These are phyloP conservation scores for Punctoribates punctum DNA, from an alignment of 2,888 invertebrate genomes.

Conservation along the genomic window DNA sequence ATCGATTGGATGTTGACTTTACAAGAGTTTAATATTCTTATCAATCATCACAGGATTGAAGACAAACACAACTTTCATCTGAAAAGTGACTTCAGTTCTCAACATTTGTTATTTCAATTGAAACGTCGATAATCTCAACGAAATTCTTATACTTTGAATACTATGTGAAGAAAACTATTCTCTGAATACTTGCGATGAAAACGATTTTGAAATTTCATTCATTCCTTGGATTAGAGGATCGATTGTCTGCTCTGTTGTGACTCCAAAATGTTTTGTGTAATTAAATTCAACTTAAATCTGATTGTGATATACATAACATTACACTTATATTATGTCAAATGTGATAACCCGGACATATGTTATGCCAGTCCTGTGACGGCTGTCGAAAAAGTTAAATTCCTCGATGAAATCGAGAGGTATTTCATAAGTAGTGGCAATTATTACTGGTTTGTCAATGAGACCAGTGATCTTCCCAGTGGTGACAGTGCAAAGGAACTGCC, in stretches of 20 bases:
- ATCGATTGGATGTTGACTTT: background rate
- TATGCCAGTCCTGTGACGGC: slow-evolving; percentile 26
- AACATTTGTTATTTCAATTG: no score
- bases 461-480: slow-evolving; percentile 29
- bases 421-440: slow-evolving; percentile 30
- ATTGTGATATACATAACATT: slow-evolving; percentile 15
- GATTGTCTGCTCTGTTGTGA: background rate
- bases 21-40: background rate
- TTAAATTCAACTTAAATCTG: background rate
- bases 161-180: background rate
- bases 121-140: no score
- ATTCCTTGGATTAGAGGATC: background rate
- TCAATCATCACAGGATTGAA: background rate
- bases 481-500: slow-evolving; percentile 6
- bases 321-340: background rate
- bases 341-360: slow-evolving; percentile 26
- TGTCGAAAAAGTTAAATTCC: slow-evolving; percentile 25
- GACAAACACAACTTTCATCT: background rate
- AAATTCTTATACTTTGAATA: no score
- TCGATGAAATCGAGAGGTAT: slow-evolving; percentile 32
- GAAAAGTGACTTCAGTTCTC: background rate
- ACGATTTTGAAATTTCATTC: background rate
- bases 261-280: background rate
- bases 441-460: slow-evolving; percentile 40
- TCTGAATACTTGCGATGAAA: background rate